These are phyloP conservation scores for Bradynema listronoti DNA, from an alignment of 1,140 invertebrate genomes.

Conservation along the genomic window DNA sequence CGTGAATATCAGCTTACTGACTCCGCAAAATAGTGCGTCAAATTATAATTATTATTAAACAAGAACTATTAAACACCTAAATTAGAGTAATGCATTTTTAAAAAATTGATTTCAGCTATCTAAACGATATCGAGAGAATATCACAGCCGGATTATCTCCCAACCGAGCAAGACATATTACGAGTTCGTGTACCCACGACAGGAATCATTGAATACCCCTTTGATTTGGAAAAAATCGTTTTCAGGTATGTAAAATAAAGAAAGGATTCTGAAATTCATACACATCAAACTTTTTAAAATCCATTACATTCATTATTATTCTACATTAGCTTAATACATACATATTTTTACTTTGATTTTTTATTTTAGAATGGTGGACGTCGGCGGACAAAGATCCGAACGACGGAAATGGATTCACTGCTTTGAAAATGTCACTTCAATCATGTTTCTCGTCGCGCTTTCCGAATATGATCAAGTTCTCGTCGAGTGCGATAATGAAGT, in stretches of 20 bases:
- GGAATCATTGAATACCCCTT: conserved; percentile 90
- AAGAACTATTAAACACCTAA: not conserved
- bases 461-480: conserved; percentile 64
- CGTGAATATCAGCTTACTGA: conserved; percentile 99
- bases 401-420: conserved; percentile 65
- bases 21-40: conserved; percentile 94
- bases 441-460: conserved; percentile 63
- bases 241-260: conserved; percentile 63
- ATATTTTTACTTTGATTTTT: conserved; percentile 23
- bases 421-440: conserved; percentile 65
- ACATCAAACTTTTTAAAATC: not conserved
- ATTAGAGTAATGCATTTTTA: conserved; percentile 1
- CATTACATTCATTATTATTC: not conserved
- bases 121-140: conserved; percentile 89
- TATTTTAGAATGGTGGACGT: conserved; percentile 63
- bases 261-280: too few relatives aligned
- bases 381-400: conserved; percentile 63
- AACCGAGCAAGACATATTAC: conserved; percentile 90
- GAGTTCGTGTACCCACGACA: conserved; percentile 89
- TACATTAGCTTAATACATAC: not conserved
- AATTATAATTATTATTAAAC: not conserved
- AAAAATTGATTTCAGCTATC: conserved; percentile 69
- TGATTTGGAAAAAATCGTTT: conserved; percentile 90
- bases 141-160: conserved; percentile 83
- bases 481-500: conserved; percentile 65